Evolutionary conservation across 2,113 vertebrate genomes (phyloP).

Genomic region (Corythornis cristatus): DNA sequence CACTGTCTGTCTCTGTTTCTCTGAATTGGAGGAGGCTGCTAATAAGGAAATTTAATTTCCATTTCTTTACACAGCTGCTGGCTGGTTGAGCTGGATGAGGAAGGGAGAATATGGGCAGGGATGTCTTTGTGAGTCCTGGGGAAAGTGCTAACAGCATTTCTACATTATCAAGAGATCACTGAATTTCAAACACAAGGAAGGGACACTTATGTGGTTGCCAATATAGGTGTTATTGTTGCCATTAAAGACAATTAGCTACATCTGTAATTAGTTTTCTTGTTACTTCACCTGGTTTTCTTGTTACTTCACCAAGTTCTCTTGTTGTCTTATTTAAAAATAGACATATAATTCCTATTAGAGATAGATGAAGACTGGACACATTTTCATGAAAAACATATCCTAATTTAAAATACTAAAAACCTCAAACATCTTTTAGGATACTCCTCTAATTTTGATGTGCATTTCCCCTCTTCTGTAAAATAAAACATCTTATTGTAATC

Average conservation of each 20-base stretch:
- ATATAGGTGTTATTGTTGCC: not conserved
- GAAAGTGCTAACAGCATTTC: not conserved
- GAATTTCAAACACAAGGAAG: not conserved
- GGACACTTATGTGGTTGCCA: not conserved
- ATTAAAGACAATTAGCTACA: not conserved
- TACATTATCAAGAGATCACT: not conserved
- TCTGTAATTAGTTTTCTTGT: not conserved
- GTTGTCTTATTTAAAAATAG: not conserved
- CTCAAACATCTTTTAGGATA: not conserved
- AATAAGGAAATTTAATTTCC: conserved; percentile 38
- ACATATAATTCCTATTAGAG: not conserved
- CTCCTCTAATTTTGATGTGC: not conserved
- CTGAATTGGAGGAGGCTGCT: not conserved
- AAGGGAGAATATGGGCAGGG: not conserved
- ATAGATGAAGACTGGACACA: not conserved
- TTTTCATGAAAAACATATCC: not conserved
- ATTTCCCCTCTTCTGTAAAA: not conserved
- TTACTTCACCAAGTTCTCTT: not conserved
- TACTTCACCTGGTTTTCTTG: not conserved
- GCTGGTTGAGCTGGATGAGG: not conserved
- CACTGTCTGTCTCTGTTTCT: not conserved
- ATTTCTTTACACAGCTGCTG: not conserved
- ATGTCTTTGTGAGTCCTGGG: not conserved
- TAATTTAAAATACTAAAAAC: not conserved
- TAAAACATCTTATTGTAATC: not conserved